Evolutionary conservation across 2,113 vertebrate species (phyloP).

Genomic region (Astur gentilis): DNA sequence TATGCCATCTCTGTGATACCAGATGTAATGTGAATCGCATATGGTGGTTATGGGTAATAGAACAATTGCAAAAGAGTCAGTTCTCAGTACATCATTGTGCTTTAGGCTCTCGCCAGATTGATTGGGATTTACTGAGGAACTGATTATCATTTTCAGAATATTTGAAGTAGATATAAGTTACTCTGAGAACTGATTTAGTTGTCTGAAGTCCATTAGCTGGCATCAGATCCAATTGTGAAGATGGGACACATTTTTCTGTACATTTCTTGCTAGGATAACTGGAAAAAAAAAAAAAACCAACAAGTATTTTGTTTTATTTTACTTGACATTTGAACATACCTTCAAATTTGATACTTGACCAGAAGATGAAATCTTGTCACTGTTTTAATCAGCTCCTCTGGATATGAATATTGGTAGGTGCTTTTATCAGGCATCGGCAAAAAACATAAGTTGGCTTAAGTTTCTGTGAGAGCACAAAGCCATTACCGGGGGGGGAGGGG

Average conservation of each 20-base stretch:
- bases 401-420: not conserved
- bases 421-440: not conserved
- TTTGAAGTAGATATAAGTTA: not conserved
- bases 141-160: not conserved
- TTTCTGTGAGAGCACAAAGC: not conserved
- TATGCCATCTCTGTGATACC: not conserved
- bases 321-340: not conserved
- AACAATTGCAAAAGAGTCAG: not conserved
- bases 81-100: not conserved
- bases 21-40: not conserved
- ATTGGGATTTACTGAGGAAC: not conserved
- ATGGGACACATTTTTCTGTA: not conserved
- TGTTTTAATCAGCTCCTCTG: not conserved
- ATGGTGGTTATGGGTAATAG: not conserved
- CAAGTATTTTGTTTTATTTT: not conserved
- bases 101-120: not conserved
- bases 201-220: not conserved
- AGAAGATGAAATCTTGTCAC: not conserved
- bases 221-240: not conserved
- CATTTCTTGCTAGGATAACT: not conserved
- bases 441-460: not conserved
- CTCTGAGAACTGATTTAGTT: not conserved
- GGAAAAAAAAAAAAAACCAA: not conserved
- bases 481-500: not conserved
- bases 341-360: not conserved